A percentile compares a stretch with the other conserved stretches of the same genome.
Evolutionary conservation across 2,888 invertebrate species (phyloP).

Genomic region (Camponotus fellah): DNA sequence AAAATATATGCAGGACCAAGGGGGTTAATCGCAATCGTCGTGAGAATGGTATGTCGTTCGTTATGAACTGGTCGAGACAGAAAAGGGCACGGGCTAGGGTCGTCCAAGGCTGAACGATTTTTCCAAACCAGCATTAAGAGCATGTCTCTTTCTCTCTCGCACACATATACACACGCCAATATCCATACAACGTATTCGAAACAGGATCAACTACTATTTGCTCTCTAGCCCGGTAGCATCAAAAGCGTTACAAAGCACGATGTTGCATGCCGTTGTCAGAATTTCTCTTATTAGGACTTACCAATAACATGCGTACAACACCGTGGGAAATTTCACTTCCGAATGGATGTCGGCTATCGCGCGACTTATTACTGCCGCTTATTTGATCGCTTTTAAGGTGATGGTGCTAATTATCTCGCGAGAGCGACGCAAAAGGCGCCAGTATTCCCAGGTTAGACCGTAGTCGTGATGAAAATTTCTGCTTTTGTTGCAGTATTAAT

Average conservation of each 20-base stretch:
- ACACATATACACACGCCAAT: neutral
- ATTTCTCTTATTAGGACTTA: slow-evolving; percentile 50
- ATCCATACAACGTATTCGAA: slow-evolving; percentile 15
- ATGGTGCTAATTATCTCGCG: slow-evolving; percentile 38
- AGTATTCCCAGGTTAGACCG: slow-evolving; percentile 35
- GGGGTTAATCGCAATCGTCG: slow-evolving; percentile 71
- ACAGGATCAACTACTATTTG: slow-evolving; percentile 59
- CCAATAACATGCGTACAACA: slow-evolving; percentile 34
- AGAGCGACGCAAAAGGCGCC: slow-evolving; percentile 33
- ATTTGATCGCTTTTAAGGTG: slow-evolving; percentile 45
- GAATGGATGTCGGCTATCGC: slow-evolving; percentile 33
- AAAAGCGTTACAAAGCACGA: slow-evolving; percentile 34
- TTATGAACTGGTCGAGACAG: slow-evolving; percentile 73
- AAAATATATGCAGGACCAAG: slow-evolving; percentile 56
- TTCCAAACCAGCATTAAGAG: slow-evolving; percentile 64
- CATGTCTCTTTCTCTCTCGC: slow-evolving; percentile 28
- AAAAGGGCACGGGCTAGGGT: slow-evolving; percentile 72
- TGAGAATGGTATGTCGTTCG: slow-evolving; percentile 75
- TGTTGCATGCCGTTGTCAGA: slow-evolving; percentile 37
- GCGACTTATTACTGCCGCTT: slow-evolving; percentile 20
- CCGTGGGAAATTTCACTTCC: slow-evolving; percentile 56
- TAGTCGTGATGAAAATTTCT: slow-evolving; percentile 21
- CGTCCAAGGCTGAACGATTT: slow-evolving; percentile 73
- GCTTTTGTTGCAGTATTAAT: slow-evolving; percentile 42
- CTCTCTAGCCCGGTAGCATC: slow-evolving; percentile 17